Percentiles rank a stretch among this genome's conserved stretches.
Evolutionary conservation across 2,888 invertebrate species (phyloP).

Genomic region (Pedicia rivosa): DNA sequence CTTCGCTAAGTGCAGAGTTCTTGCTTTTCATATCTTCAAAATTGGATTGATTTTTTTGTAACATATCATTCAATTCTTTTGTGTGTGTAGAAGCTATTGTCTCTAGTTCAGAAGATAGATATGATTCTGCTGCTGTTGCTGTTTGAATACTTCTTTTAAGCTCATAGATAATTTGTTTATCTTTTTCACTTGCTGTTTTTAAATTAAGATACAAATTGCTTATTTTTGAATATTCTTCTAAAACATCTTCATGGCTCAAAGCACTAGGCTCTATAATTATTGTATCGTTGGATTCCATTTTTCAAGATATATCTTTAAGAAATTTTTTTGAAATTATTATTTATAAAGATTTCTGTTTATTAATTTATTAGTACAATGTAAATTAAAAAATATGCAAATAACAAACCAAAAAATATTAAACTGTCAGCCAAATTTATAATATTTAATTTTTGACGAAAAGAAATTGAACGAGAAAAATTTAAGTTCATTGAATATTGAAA

Average conservation of each 20-base stretch:
- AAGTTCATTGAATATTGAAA: no score
- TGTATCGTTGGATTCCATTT: background rate
- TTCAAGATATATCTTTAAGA: no score
- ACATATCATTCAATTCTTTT: constrained; percentile 11
- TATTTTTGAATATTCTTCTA: constrained; percentile 23
- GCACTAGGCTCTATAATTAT: background rate
- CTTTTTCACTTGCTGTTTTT: constrained; percentile 18
- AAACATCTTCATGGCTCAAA: constrained; percentile 19
- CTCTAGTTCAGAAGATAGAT: constrained; percentile 24
- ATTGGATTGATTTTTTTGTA: constrained; percentile 6
- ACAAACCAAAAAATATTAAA: no score
- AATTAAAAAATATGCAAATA: no score
- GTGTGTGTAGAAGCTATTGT: constrained; percentile 13
- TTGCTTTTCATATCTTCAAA: background rate
- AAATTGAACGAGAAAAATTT: no score
- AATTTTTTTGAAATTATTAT: no score
- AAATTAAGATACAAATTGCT: constrained; percentile 19
- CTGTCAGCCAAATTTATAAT: no score
- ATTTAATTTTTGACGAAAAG: no score
- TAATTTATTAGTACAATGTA: no score
- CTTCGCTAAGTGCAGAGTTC: background rate
- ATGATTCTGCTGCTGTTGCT: constrained; percentile 21
- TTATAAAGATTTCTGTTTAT: no score
- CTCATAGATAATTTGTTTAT: constrained; percentile 25
- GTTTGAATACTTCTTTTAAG: constrained; percentile 24